A percentile compares a stretch with the other conserved stretches of the same genome.
Evolutionary conservation across 2,888 invertebrate species (phyloP).

Genomic region (Volucella inflata): DNA sequence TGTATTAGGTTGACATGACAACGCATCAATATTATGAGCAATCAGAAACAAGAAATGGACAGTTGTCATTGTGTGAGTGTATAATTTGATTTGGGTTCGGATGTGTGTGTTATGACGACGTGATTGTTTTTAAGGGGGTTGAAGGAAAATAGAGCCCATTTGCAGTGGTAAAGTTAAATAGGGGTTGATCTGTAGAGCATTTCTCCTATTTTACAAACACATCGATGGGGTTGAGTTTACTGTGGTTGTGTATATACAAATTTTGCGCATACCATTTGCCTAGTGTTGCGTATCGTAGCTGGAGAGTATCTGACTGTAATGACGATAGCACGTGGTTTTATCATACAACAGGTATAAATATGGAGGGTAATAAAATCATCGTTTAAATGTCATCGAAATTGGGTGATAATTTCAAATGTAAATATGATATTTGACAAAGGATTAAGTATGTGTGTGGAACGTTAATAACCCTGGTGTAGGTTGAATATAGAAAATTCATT

Average conservation of each 20-base stretch:
- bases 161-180: constrained; percentile 9
- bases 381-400: constrained; percentile 61
- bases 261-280: constrained; percentile 51
- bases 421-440: constrained; percentile 68
- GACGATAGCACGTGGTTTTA: constrained; percentile 68
- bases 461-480: constrained; percentile 11
- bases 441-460: constrained; percentile 36
- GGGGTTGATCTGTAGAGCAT: constrained; percentile 41
- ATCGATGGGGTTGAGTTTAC: background rate
- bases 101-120: constrained; percentile 16
- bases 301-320: constrained; percentile 42
- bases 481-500: constrained; percentile 32
- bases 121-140: constrained; percentile 12
- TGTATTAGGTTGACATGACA: constrained; percentile 66
- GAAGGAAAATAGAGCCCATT: constrained; percentile 45
- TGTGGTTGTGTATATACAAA: constrained; percentile 35
- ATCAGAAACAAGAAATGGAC: constrained; percentile 71
- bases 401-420: constrained; percentile 71
- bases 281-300: constrained; percentile 54
- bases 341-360: constrained; percentile 66
- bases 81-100: constrained; percentile 1
- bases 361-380: constrained; percentile 66
- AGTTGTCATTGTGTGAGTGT: constrained; percentile 19
- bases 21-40: constrained; percentile 62
- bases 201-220: constrained; percentile 50